Base-by-base conservation (phyloP, 23 tunicate genomes). In the Phallusia fumigata region DNA sequence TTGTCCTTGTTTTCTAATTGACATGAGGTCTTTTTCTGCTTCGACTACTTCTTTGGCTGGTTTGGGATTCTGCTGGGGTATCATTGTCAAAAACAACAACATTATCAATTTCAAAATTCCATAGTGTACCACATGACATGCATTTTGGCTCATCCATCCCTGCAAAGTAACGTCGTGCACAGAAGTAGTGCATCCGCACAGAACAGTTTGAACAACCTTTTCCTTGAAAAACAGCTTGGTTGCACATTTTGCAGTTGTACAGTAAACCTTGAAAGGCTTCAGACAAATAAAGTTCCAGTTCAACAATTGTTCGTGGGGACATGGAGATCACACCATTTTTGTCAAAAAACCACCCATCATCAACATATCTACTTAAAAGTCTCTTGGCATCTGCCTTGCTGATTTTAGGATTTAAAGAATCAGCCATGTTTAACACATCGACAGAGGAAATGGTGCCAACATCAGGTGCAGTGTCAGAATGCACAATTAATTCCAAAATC, bases 401-500 rank as follows among this genome's bases (percentile, higher is more conserved):
- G 15, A 92, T 84, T 80, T 84, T 92, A 30, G 90, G 97, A 35
- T 85, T 18, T 26, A 84, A 34, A 0, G 82, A 65, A 33, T 87
- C 91, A 31, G 91, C 90, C 53, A 92, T 36, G 74, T 92, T 92
- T 30, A 92, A 65, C 33, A 84, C 58, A 65, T 92, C 97, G 76
- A 80, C 81, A 32, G 97, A 87, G 24, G 97, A 92, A 64, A 84
- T 88, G 31, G 34, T 80, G 32, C 97, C 91, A 8, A 51, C 64
- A 65, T 87, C 19, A 32, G 82, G 72, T 0, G 65, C 31, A 34
- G 45, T 44, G 36, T 80, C 53, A 19, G 87, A 80, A 31, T 53
- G 65, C 6, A 92, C 86, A 21, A 92, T 80, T 12, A 84, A 65
- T 22, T 92, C 97, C 6, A 92, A 36, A 64, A 84, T 84, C 44